Evolutionary conservation across 2,797 vertebrate species (phyloP), one percentile per base, ranked within the genome.

Genomic region (Chlorospingus flavigularis): DNA sequence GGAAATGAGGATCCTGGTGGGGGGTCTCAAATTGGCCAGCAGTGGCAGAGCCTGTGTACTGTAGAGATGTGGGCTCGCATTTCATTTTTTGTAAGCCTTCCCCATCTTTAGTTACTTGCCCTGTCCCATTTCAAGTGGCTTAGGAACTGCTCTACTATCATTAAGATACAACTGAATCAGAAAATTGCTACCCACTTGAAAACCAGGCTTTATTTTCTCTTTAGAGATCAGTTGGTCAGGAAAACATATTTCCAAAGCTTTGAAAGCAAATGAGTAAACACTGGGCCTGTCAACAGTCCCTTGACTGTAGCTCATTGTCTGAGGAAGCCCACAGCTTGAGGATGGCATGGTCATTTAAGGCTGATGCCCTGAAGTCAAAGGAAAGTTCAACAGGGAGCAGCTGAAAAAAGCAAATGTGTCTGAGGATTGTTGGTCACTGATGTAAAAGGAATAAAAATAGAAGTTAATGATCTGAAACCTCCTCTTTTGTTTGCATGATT

Each of bases 371-470:
- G 35, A 72, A 60, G 55, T n/a, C 40, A 95, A 86, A 83, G 47
- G 42, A 30, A 75, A 14, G 70, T 28, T 66, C 55, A 72, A 17
- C 9, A 54, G n/a, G 30, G 37, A 83, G 10, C n/a, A 63, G 25
- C 1, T 13, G 48, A 26, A 55, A 48, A 47, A 39, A 31, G 2
- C 16, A 23, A 42, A 42, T 35, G 21, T 55, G 5, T 63, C 55
- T 50, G 33, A 16, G 26, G 14, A 14, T 9, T 76, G 15, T 81
- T 89, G 47, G 53, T 77, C 37, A 11, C 33, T 92, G 74, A 62
- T 7, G 12, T 25, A 87, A 94, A 70, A 63, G 42, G 94, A 92
- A 87, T 73, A 72, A 93, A 92, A 97, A 48, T 40, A 93, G 76
- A 86, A 91, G 30, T 11, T 31, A 30, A 68, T 66, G 13, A 70